Evolutionary conservation across 1,140 invertebrate species (phyloP).

Genomic region (Drepana arcuata): DNA sequence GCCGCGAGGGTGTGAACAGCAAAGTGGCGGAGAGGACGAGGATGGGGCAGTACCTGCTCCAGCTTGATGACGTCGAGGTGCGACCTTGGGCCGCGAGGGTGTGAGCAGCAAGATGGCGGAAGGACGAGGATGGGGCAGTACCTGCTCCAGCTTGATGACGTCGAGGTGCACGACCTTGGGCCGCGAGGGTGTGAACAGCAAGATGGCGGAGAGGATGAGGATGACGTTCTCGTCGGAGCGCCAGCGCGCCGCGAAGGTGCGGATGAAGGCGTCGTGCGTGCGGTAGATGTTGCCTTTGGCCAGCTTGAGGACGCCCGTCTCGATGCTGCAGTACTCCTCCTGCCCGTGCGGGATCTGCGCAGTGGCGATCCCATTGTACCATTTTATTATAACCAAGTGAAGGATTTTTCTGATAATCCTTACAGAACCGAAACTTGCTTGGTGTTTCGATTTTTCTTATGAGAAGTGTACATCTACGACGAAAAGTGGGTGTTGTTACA

Average conservation of each 20-base stretch:
- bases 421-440: too few species aligned
- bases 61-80: constrained; percentile 80
- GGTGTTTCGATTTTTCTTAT: too few species aligned
- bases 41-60: constrained; percentile 76
- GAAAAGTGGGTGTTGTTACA: too few species aligned
- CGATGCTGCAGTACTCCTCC: constrained; percentile 80
- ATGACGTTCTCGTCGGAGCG: constrained; percentile 90
- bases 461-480: too few species aligned
- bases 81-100: not conserved
- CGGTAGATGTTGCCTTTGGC: constrained; percentile 90
- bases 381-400: too few species aligned
- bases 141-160: constrained; percentile 90
- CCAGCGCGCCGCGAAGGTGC: constrained; percentile 85
- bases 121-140: constrained; percentile 21
- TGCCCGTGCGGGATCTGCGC: constrained; percentile 81
- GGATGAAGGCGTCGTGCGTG: constrained; percentile 86
- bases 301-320: constrained; percentile 88
- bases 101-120: not conserved
- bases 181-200: constrained; percentile 88
- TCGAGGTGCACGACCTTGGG: constrained; percentile 86
- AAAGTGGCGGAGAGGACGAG: constrained; percentile 84
- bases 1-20: constrained; percentile 87
- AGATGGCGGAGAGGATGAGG: constrained; percentile 90
- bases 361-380: too few species aligned
- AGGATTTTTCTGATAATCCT: too few species aligned